These are phyloP conservation scores for Anguilla japonica DNA, from an alignment of 2,113 vertebrate genomes.

Conservation along the genomic window DNA sequence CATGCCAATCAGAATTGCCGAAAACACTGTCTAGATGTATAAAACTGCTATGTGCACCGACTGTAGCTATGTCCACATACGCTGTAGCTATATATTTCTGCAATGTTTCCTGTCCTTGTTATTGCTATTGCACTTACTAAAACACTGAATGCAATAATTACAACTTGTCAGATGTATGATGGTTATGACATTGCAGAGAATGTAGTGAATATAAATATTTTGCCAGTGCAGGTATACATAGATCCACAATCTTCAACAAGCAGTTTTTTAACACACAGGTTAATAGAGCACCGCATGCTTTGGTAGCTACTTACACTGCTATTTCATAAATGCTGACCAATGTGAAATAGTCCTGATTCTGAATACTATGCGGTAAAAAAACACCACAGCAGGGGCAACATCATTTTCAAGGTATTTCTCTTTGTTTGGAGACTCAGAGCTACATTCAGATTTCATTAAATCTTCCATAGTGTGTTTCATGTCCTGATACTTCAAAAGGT, in stretches of 20 bases:
- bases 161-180: not conserved
- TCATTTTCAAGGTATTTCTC: not conserved
- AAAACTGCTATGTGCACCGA: not conserved
- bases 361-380: not conserved
- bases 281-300: not conserved
- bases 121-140: not conserved
- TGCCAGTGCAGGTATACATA: not conserved
- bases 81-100: not conserved
- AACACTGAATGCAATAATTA: not conserved
- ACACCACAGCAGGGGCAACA: not conserved
- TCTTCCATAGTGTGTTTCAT: not conserved
- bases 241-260: not conserved
- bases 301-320: not conserved
- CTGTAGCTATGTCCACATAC: not conserved
- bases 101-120: not conserved
- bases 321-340: slow-evolving; percentile 11
- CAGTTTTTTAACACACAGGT: not conserved
- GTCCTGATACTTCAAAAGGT: not conserved
- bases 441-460: not conserved
- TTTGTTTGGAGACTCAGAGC: not conserved
- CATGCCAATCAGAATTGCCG: slow-evolving; percentile 12
- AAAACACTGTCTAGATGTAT: not conserved
- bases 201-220: slow-evolving; percentile 3
- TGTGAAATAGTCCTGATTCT: not conserved
- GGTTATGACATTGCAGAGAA: not conserved